These are phyloP conservation scores for Tetragonula clypearis DNA, from an alignment of 1,140 invertebrate species.

Conservation along the genomic window DNA sequence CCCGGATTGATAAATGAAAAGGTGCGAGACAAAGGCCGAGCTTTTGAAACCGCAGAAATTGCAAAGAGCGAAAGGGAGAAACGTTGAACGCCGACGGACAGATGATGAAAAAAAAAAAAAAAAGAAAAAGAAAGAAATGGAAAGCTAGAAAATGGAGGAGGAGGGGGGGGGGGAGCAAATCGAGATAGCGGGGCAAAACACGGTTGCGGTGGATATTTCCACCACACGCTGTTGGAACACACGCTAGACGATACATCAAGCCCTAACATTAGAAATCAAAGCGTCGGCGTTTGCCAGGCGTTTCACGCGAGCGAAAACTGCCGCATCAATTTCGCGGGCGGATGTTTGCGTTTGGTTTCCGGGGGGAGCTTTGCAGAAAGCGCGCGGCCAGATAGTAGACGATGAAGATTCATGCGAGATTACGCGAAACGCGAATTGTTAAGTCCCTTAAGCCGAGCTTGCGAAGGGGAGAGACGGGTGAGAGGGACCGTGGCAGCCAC, in stretches of 20 bases:
- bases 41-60: too few relatives aligned
- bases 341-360: slow-evolving; percentile 8
- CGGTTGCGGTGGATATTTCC: background rate
- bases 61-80: too few relatives aligned
- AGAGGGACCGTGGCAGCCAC: background rate
- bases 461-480: background rate
- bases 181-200: background rate
- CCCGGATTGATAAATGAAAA: too few relatives aligned
- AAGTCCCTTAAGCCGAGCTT: slow-evolving; percentile 63
- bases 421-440: slow-evolving; percentile 66
- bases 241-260: background rate
- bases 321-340: slow-evolving; percentile 2
- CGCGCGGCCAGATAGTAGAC: slow-evolving; percentile 50
- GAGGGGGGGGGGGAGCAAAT: too few relatives aligned
- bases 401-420: slow-evolving; percentile 69
- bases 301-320: slow-evolving; percentile 5
- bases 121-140: too few relatives aligned
- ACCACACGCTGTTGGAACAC: too few relatives aligned
- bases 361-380: slow-evolving; percentile 16
- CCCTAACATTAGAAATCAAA: background rate
- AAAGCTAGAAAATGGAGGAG: too few relatives aligned
- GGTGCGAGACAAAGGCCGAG: too few relatives aligned
- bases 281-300: background rate
- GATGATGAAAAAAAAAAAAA: too few relatives aligned
- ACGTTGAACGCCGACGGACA: too few relatives aligned